phyloP scores from a whole-genome alignment of 2,888 invertebrate genomes.

The Spatulosminthurus flaviceps region DNA sequence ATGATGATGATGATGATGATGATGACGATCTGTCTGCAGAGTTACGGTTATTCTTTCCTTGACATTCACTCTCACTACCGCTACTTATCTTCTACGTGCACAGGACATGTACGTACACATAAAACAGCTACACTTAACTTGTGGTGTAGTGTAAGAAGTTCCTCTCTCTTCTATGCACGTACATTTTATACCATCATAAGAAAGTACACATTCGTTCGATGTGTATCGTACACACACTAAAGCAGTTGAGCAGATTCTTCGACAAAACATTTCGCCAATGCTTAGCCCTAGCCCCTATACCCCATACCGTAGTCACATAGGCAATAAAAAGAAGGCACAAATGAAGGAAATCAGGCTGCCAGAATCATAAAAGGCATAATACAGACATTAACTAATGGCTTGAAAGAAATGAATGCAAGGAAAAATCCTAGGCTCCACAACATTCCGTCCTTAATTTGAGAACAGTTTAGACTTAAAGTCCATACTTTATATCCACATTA shows the following conservation, averaged over 20 bases:
- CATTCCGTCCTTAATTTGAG: background rate
- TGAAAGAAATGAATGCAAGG: constrained; percentile 18
- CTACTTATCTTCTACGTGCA: background rate
- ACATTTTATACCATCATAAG: no score
- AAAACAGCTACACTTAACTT: background rate
- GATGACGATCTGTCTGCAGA: no score
- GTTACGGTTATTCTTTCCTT: constrained; percentile 10
- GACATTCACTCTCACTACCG: constrained; percentile 14
- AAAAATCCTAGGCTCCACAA: background rate
- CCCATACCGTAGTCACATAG: no score
- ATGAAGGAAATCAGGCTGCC: constrained; percentile 7
- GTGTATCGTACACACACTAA: no score
- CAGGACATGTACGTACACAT: background rate
- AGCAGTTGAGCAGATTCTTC: no score
- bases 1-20: no score
- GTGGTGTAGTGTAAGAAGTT: background rate
- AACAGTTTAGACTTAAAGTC: no score
- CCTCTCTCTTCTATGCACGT: background rate
- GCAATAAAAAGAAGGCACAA: background rate
- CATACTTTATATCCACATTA: background rate
- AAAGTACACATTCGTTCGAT: no score
- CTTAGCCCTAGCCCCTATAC: no score
- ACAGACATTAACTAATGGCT: constrained; percentile 16
- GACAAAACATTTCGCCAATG: no score
- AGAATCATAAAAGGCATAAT: background rate